Percentiles rank a stretch among this genome's conserved stretches.
Evolutionary conservation across 2,113 vertebrate genomes (phyloP).

Genomic region (Barnardius zonarius): DNA sequence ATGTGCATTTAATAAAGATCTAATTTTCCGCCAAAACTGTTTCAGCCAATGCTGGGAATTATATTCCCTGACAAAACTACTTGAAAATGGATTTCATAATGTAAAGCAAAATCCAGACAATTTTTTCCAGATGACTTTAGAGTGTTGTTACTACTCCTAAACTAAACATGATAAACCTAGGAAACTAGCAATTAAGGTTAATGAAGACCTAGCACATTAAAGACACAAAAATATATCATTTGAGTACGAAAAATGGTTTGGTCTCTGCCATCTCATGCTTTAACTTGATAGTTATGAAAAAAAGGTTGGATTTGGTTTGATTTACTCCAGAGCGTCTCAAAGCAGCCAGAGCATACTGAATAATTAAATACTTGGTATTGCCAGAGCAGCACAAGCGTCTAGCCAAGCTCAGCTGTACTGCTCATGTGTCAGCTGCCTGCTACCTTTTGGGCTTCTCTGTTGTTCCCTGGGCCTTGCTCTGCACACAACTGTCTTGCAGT

Average conservation of each 20-base stretch:
- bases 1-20: constrained; percentile 58
- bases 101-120: constrained; percentile 46
- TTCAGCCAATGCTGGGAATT: constrained; percentile 54
- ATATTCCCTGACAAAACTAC: constrained; percentile 48
- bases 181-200: constrained; percentile 12
- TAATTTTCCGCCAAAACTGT: constrained; percentile 48
- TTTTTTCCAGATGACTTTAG: constrained; percentile 58
- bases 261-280: background rate
- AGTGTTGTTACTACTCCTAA: background rate
- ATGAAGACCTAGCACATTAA: constrained; percentile 19
- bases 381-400: background rate
- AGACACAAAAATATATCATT: background rate
- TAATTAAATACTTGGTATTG: background rate
- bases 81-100: constrained; percentile 43
- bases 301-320: background rate
- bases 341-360: background rate
- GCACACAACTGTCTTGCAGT: background rate
- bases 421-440: background rate
- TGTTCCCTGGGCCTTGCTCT: background rate
- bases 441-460: background rate
- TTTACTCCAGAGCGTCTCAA: background rate
- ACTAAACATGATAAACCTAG: constrained; percentile 44
- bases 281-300: background rate
- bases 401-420: background rate
- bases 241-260: background rate